A percentile compares a stretch with the other conserved stretches of the same genome.
phyloP scores from a whole-genome alignment of 2,797 vertebrate species.

The Babyrousa celebensis region DNA sequence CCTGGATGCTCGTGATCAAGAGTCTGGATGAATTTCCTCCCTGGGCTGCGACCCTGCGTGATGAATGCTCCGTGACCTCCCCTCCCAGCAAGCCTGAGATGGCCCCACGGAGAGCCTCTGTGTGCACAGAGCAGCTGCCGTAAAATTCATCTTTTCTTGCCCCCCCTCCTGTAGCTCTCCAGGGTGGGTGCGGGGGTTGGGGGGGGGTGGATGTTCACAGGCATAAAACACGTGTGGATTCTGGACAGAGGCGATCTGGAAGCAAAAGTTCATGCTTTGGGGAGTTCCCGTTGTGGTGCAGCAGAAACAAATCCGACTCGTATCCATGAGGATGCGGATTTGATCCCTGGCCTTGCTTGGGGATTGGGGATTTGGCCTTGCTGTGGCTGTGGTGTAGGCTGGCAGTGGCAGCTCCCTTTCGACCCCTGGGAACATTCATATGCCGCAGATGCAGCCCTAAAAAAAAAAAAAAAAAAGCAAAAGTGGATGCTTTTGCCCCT shows the following conservation, averaged over 20 bases:
- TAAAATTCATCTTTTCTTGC: constrained; percentile 4
- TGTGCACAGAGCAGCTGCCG: neutral
- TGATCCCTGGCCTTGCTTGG: too few relatives aligned
- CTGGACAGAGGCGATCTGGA: neutral
- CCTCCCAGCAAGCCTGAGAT: neutral
- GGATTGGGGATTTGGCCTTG: too few relatives aligned
- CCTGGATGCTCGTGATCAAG: fast-evolving
- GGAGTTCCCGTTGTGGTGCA: too few relatives aligned
- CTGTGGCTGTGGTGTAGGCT: too few relatives aligned
- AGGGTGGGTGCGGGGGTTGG: too few relatives aligned
- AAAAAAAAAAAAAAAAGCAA: too few relatives aligned
- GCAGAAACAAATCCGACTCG: too few relatives aligned
- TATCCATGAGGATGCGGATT: too few relatives aligned
- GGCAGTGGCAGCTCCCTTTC: too few relatives aligned
- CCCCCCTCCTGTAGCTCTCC: neutral
- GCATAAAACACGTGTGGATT: neutral
- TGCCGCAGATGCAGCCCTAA: too few relatives aligned
- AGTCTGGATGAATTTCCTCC: neutral
- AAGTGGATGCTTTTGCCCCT: neutral
- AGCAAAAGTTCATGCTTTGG: neutral
- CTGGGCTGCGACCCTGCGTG: fast-evolving
- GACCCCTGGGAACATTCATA: too few relatives aligned
- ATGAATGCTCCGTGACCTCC: neutral
- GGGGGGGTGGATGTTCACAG: neutral
- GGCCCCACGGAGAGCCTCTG: neutral